Evolutionary conservation across 2,888 invertebrate genomes (phyloP).

Genomic region (Baronia brevicornis): DNA sequence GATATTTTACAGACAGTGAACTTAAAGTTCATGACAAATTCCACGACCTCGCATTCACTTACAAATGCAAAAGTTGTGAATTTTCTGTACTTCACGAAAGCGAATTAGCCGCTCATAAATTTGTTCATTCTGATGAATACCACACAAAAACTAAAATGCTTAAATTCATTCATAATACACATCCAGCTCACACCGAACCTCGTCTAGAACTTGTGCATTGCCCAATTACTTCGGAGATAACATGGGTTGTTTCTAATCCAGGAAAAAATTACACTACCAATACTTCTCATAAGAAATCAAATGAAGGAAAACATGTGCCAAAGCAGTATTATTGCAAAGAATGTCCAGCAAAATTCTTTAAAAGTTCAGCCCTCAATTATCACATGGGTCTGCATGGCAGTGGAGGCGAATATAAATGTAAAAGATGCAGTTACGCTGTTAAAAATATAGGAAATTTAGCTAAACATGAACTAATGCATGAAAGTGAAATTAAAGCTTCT

Average conservation of each 20-base stretch:
- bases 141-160: conserved; percentile 84
- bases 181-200: conserved; percentile 79
- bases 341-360: conserved; percentile 85
- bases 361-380: conserved; percentile 80
- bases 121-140: conserved; percentile 86
- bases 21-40: conserved; percentile 82
- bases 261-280: conserved; percentile 38
- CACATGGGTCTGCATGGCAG: conserved; percentile 81
- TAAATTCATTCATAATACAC: conserved; percentile 78
- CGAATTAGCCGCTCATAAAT: conserved; percentile 80
- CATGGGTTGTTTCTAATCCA: conserved; percentile 62
- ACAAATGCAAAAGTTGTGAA: conserved; percentile 85
- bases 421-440: conserved; percentile 81
- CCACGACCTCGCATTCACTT: conserved; percentile 78
- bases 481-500: conserved; percentile 45
- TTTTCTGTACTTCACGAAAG: conserved; percentile 83
- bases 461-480: conserved; percentile 78
- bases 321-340: conserved; percentile 74
- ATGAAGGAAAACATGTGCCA: conserved; percentile 43
- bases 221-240: conserved; percentile 39
- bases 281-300: conserved; percentile 32
- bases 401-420: conserved; percentile 79
- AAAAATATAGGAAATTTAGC: conserved; percentile 80
- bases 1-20: conserved; percentile 86
- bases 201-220: conserved; percentile 61